phyloP scores from a whole-genome alignment of 2,888 invertebrate species.

The Hoplodrina blanda region DNA sequence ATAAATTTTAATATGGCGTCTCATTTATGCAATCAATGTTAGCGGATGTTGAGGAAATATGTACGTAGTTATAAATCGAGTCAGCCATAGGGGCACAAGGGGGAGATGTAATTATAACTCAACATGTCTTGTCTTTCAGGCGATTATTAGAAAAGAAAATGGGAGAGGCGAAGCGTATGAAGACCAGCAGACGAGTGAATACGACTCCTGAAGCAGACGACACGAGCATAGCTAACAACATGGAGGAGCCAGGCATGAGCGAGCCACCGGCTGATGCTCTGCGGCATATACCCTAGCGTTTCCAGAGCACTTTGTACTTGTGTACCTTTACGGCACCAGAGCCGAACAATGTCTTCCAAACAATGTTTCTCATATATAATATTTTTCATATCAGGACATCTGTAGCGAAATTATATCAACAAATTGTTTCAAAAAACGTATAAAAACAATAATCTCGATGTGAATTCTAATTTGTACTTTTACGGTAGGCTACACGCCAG shows the following conservation, averaged over 20 bases:
- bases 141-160: constrained; percentile 85
- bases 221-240: constrained; percentile 80
- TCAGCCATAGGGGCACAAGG: background rate
- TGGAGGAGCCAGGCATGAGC: constrained; percentile 82
- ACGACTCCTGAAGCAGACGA: constrained; percentile 75
- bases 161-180: constrained; percentile 79
- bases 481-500: background rate
- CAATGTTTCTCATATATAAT: constrained; percentile 1
- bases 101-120: background rate
- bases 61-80: background rate
- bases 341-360: constrained; percentile 13
- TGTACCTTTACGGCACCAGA: background rate
- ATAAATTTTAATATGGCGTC: constrained; percentile 8
- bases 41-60: background rate
- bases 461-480: constrained; percentile 18
- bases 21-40: constrained; percentile 11
- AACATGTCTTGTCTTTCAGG: constrained; percentile 74
- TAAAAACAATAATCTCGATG: background rate
- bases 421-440: background rate
- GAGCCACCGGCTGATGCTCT: constrained; percentile 79
- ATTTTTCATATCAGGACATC: background rate
- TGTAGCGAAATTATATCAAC: background rate
- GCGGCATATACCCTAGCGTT: constrained; percentile 77
- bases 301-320: background rate
- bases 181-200: constrained; percentile 75